A percentile compares a stretch with the other conserved stretches of the same genome.
Conservation (phyloP, 2,113 vertebrate genomes). For the Antechinus flavipes region DNA sequence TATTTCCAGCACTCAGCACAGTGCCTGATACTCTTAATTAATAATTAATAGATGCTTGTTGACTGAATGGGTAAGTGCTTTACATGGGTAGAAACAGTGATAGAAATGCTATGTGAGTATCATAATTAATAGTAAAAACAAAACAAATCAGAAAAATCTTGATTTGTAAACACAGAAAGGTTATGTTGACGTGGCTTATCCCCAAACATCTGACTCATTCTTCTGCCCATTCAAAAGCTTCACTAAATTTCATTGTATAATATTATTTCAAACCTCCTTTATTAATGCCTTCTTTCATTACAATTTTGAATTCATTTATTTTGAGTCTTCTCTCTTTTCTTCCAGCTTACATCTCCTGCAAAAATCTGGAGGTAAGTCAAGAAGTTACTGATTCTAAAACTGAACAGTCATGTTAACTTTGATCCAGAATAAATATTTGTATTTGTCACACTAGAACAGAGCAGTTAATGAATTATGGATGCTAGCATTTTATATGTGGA, state of each 20-base stretch:
- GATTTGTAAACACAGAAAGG: background rate
- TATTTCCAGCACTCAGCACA: background rate
- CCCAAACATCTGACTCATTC: background rate
- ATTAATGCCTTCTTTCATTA: background rate
- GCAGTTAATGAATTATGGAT: background rate
- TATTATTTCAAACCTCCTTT: background rate
- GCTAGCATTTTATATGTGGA: background rate
- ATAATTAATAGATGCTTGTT: background rate
- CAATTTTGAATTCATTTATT: background rate
- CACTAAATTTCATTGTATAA: background rate
- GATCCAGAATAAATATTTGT: background rate
- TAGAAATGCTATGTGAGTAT: background rate
- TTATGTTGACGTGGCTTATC: background rate
- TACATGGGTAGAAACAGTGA: background rate
- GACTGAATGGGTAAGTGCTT: background rate
- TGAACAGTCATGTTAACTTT: background rate
- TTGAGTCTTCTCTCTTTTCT: background rate
- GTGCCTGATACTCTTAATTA: background rate
- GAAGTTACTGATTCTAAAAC: background rate
- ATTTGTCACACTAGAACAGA: background rate
- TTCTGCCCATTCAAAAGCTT: background rate
- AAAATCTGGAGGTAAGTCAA: background rate
- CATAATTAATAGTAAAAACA: background rate
- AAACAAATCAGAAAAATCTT: background rate
- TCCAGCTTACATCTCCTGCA: background rate